Base-by-base conservation (phyloP, 2,888 invertebrate species). In the Heliconius aoede region DNA sequence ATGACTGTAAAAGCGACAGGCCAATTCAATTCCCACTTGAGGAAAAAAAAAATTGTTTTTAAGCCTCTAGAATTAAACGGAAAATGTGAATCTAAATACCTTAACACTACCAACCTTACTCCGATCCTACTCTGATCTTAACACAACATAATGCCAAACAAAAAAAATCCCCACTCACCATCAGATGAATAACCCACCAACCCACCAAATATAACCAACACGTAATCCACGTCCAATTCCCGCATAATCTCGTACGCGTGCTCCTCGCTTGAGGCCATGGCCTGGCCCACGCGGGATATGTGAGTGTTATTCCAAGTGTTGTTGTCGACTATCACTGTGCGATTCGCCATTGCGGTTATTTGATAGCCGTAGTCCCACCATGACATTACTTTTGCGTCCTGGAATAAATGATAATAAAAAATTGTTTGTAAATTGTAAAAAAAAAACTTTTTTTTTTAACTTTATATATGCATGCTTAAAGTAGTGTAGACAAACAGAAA, bases 311-410 rank as follows among this genome's bases (percentile, higher is more conserved):
- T 99, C 99, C 99, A 99, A 1, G 99, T 99, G 88, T 99, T 99
- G 90, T 99, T 99, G 90, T 99, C 99, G 74, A 99, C 99, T 83
- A 99, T 95, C 83, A 99, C 99, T 0, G 99, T 99, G 64, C 99
- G 95, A 94, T 99, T 99, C 24, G 99, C 99, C 99, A 99, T 99
- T 1, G 99, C 99, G 1, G 99, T 99, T 94, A 99, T 99, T 93
- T 98, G 98, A 93, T 99, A 99, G 0, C 99, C 99, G 92, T 99
- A 99, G 95, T 99, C 99, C 99, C 99, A 99, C 99, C 99, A 99
- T 0, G 99, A 99, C 99, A 99, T 99, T 77, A 99, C 97, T 89
- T 98, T 97, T 1, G 99, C 97, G 91, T 99, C 97, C 97, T 98
- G 85, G 96, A 4, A 98, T 98, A 9, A 24, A 26, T 40, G 1